Evolutionary conservation across 2,888 invertebrate genomes (phyloP).

Genomic region (Andrena trimmerana): DNA sequence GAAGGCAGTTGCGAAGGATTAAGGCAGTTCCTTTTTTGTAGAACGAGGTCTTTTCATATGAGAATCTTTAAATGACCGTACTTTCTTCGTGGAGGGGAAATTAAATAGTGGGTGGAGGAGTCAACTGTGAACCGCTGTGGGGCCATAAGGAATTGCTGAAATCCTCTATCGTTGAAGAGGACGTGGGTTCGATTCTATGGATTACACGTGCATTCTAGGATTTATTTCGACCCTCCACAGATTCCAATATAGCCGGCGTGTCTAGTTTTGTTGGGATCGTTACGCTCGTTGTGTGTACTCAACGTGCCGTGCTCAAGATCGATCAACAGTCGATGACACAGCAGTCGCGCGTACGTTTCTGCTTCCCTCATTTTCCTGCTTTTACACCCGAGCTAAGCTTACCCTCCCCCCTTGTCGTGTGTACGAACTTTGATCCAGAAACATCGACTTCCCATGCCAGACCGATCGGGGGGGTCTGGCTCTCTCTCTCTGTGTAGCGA

Average conservation of each 20-base stretch:
- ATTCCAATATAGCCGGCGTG: background rate
- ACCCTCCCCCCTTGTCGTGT: conserved; percentile 15
- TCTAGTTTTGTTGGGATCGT: conserved; percentile 24
- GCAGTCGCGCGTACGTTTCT: conserved; percentile 43
- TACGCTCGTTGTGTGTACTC: background rate
- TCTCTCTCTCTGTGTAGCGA: conserved; percentile 45
- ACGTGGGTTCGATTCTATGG: background rate
- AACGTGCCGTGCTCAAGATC: conserved; percentile 35
- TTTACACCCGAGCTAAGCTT: conserved; percentile 46
- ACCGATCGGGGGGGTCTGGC: no score
- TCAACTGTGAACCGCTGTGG: no score
- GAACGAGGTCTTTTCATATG: background rate
- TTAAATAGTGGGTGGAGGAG: background rate
- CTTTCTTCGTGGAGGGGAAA: background rate
- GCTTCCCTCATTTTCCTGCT: conserved; percentile 52
- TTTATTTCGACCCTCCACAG: background rate
- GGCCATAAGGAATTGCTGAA: no score
- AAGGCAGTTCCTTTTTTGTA: background rate
- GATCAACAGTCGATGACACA: conserved; percentile 34
- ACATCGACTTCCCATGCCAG: conserved; percentile 37
- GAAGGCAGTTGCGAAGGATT: no score
- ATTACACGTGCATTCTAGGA: background rate
- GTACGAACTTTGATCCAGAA: conserved; percentile 63
- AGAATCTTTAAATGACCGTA: background rate
- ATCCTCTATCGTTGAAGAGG: no score